Conservation (phyloP, 2,797 vertebrate genomes). For the Sphenodon punctatus region DNA sequence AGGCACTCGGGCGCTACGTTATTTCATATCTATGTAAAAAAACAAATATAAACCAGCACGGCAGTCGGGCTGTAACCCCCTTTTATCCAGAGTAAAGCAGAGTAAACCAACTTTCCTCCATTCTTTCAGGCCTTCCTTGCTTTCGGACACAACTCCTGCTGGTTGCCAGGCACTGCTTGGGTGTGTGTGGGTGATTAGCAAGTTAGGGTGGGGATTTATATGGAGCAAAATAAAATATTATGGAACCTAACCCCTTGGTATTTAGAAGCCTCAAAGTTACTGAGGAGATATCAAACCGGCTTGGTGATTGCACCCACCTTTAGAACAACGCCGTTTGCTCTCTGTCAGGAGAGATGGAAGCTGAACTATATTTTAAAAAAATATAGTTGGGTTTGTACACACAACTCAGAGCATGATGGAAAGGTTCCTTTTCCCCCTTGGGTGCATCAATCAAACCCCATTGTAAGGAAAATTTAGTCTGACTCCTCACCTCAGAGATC, state of each 20-base stretch:
- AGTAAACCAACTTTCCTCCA: conserved; percentile 56
- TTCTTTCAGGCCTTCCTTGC: conserved; percentile 66
- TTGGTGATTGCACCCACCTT: conserved; percentile 26
- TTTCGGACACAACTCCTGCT: conserved; percentile 70
- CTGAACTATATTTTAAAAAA: conserved; percentile 15
- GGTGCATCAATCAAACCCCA: not conserved
- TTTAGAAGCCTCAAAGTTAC: conserved; percentile 47
- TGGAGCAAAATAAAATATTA: conserved; percentile 50
- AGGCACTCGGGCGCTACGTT: not conserved
- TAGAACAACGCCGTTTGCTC: conserved; percentile 14
- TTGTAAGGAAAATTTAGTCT: not conserved
- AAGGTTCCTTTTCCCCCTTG: not conserved
- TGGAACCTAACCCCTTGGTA: too few relatives aligned
- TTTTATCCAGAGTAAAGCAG: conserved; percentile 60
- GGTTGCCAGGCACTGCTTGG: conserved; percentile 76
- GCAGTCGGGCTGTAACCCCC: conserved; percentile 38
- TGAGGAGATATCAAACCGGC: conserved; percentile 41
- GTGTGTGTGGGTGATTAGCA: conserved; percentile 71
- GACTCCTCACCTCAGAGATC: not conserved
- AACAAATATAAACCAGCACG: conserved; percentile 22
- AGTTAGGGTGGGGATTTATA: conserved; percentile 70
- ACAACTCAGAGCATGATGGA: not conserved
- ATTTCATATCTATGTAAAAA: conserved; percentile 19
- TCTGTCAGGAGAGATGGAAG: conserved; percentile 25
- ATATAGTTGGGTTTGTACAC: conserved; percentile 1